Evolutionary conservation across 2,888 invertebrate species (phyloP), one percentile per base, ranked within the genome.

Genomic region (Acleris cristana): DNA sequence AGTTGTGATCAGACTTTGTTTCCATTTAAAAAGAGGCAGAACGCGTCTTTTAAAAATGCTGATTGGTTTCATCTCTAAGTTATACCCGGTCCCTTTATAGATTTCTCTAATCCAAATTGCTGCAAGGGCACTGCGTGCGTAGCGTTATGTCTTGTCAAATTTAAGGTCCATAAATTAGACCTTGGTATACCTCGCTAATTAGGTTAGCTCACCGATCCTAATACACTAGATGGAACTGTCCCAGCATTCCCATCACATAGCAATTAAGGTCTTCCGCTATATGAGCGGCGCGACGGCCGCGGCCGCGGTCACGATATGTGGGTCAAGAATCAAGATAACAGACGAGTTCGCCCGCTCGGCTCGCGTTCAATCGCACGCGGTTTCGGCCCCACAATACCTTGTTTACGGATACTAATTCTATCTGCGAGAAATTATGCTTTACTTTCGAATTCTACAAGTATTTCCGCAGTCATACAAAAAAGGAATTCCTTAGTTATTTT

Each of bases 321-420:
- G 89, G 89, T 89, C 89, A 88, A 88, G 88, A 87, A 88, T 89
- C 89, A 87, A 88, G 88, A 87, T 84, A 85, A 85, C 83, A 79
- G 81, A 83, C 84, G 84, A 84, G 84, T 75, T 75, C 65, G 69
- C 76, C 73, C 66, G 69, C 75, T 74, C 80, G 86, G 74, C 75
- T 83, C 79, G 82, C 83, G 81, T 84, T 83, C 79, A 76, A 78
- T 75, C 58, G 54, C 74, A 71, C 71, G 69, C 60, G 23, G 6
- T 23, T 58, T 44, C 26, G 48, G 48, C 18, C n/a, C 58, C 48
- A 56, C 56, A 44, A 19, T 23, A 23, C 44, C 19, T 48, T 18
- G 21, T 44, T 56, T 44, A n/a, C 14, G 44, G 44, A 56, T 56
- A 16, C 44, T 8, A 16, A 26, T 21, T 14, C 4, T n/a, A 16